Base-by-base conservation (phyloP, 2,888 invertebrate species). In the Xanthia icteritia region DNA sequence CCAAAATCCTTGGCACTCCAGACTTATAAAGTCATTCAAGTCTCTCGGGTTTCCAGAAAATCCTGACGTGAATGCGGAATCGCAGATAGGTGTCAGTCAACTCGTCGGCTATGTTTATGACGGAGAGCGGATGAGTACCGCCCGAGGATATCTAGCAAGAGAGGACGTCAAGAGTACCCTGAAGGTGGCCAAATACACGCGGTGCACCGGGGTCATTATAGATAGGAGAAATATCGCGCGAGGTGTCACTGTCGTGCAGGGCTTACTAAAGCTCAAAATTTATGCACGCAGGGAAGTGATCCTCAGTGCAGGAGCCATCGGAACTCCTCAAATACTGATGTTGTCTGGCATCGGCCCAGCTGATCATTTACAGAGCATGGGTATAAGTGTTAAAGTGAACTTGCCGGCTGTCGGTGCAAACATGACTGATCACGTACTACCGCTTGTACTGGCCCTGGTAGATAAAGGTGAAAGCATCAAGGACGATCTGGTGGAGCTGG, bases 321-420 rank as follows among this genome's bases (percentile, higher is more conserved):
- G 90, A 0, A 93, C 93, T 1, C 92, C 95, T 15, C 94, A 95
- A 60, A 89, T 95, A 73, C 77, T 95, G 70, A 90, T 94, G 94
- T 77, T 93, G 42, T 95, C 95, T 1, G 95, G 95, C 0, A 82
- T 95, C 4, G 95, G 95, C 0, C 93, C 91, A 2, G 88, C 90
- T 3, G 86, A 89, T 0, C 94, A 94, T 68, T 86, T 95, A 56
- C 56, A 80, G 9, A 66, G 81, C 9, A 83, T 93, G 71, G 86
- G 87, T 0, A 92, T 95, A 31, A 76, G 86, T 0, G 90, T 93
- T 5, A 88, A 86, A 56, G 88, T 86, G 0, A 88, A 95, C 74
- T 77, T 94, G 31, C 91, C 94, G 2, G 84, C 61, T 0, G 95
- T 95, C 5, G 95, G 95, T 0, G 88, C 92, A 0, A 86, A 90